Conservation (phyloP, 2,113 vertebrate genomes). For the Porphyrio hochstetteri region DNA sequence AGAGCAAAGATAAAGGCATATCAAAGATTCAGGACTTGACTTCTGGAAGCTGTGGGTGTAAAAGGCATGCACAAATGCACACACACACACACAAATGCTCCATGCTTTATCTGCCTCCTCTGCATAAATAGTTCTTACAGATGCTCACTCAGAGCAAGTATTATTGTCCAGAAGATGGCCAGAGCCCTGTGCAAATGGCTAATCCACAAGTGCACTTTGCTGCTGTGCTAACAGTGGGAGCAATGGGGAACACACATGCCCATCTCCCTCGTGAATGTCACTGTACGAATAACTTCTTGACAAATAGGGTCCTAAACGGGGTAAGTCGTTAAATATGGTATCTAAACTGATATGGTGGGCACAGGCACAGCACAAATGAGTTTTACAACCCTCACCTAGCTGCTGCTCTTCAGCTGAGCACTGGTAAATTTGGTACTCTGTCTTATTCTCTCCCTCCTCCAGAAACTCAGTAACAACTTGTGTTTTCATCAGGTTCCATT, state of each 20-base stretch:
- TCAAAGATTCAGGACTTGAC: background rate
- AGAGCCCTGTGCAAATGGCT: background rate
- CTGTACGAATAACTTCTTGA: background rate
- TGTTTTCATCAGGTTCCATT: background rate
- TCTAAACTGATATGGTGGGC: background rate
- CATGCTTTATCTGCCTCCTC: background rate
- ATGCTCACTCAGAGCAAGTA: background rate
- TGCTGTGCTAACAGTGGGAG: background rate
- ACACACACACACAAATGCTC: background rate
- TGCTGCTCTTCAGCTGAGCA: background rate
- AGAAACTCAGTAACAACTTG: background rate
- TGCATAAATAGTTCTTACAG: background rate
- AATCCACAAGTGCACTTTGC: background rate
- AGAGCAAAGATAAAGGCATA: background rate
- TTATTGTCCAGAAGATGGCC: background rate
- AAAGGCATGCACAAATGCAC: background rate
- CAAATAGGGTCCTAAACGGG: background rate
- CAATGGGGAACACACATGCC: background rate
- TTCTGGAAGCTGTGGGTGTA: background rate
- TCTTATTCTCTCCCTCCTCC: background rate
- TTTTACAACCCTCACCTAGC: background rate
- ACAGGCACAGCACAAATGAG: background rate
- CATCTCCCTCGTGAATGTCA: background rate
- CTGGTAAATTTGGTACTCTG: accelerated
- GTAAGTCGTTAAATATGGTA: background rate